Evolutionary conservation across 2,797 vertebrate species (phyloP).

Genomic region (Bradypodion ventrale): DNA sequence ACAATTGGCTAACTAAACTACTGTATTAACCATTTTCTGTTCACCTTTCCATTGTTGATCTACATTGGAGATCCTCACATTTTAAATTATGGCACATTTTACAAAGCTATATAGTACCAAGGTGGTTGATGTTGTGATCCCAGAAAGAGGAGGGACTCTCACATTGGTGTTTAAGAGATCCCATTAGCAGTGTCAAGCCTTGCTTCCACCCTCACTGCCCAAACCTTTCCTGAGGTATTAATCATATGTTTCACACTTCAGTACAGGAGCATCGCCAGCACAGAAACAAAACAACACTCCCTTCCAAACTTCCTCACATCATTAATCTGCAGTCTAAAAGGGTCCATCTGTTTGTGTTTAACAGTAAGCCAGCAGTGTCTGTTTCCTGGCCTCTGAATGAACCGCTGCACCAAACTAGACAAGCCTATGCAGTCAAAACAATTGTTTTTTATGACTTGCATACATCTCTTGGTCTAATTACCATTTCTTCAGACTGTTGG

Average conservation of each 20-base stretch:
- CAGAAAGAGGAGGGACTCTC: background rate
- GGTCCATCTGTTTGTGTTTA: constrained; percentile 36
- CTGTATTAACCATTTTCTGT: too few relatives aligned
- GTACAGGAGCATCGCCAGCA: background rate
- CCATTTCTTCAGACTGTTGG: background rate
- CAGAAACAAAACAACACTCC: background rate
- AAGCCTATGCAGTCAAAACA: constrained; percentile 31
- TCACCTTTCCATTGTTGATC: background rate
- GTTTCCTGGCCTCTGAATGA: constrained; percentile 35
- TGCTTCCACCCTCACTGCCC: background rate
- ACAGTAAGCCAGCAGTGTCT: constrained; percentile 6
- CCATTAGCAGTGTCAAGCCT: background rate
- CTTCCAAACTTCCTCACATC: constrained; percentile 7
- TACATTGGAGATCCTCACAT: background rate
- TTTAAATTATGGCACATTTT: background rate
- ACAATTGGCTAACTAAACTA: too few relatives aligned
- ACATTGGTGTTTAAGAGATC: background rate
- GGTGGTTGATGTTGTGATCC: background rate
- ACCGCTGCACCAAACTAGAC: constrained; percentile 15
- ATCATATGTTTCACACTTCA: background rate
- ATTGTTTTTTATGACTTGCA: constrained; percentile 16
- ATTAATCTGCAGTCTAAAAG: constrained; percentile 15
- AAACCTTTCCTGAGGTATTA: background rate
- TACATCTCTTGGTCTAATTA: constrained; percentile 4
- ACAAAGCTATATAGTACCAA: background rate